Evolutionary conservation across 2,797 vertebrate species (phyloP).

Genomic region (Cetoscarus ocellatus): DNA sequence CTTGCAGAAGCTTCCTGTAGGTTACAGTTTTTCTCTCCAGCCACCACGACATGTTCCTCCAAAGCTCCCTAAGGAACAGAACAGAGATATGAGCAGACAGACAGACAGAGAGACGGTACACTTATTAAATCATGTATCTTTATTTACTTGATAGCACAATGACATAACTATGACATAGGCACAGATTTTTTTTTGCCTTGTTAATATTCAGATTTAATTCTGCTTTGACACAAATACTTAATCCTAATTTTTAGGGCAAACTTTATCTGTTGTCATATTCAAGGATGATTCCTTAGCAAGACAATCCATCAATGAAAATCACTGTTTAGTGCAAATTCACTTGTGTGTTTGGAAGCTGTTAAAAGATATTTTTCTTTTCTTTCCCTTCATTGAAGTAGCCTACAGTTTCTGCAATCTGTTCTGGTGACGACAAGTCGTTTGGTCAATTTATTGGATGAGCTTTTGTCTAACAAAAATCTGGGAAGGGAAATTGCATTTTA

Average conservation of each 20-base stretch:
- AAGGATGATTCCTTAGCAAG: not conserved
- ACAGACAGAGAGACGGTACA: not conserved
- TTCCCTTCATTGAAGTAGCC: too few relatives aligned
- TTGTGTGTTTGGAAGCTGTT: too few relatives aligned
- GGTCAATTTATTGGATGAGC: too few relatives aligned
- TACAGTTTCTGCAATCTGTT: not conserved
- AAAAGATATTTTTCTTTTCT: not conserved
- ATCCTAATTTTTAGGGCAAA: not conserved
- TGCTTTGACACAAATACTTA: not conserved
- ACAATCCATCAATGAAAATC: not conserved
- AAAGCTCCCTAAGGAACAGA: conserved; percentile 75
- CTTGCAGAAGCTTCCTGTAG: conserved; percentile 87
- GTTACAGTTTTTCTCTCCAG: conserved; percentile 86
- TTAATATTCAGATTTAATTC: not conserved
- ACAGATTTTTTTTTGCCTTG: not conserved
- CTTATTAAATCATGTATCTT: not conserved
- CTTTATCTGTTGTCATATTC: not conserved
- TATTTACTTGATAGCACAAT: not conserved
- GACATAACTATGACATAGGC: not conserved
- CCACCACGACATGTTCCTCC: conserved; percentile 79
- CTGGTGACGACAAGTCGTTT: too few relatives aligned
- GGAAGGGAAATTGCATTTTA: too few relatives aligned
- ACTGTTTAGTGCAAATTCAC: not conserved
- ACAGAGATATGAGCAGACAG: not conserved
- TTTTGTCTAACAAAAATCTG: too few relatives aligned